A percentile compares a stretch with the other conserved stretches of the same genome.
Conservation (phyloP, 2,797 vertebrate species). For the Amblyraja radiata region DNA sequence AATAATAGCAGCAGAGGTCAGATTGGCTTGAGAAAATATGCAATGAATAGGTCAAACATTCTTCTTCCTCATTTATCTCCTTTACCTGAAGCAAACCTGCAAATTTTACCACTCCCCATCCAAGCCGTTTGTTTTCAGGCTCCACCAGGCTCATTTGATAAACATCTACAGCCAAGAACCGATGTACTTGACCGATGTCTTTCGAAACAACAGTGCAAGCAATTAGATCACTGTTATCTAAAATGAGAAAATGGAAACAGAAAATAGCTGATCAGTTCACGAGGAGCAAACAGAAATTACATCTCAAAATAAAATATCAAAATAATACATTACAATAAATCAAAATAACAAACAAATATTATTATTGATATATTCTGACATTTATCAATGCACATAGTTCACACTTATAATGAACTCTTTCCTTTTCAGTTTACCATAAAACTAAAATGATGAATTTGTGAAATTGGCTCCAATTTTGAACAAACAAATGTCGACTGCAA, state of each 20-base stretch:
- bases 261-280: not conserved
- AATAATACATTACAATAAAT: not conserved
- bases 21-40: not conserved
- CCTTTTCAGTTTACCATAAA: not conserved
- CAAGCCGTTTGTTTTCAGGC: constrained; percentile 84
- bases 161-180: constrained; percentile 90
- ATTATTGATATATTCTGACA: not conserved
- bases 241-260: constrained; percentile 12
- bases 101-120: constrained; percentile 97
- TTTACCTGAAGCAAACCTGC: constrained; percentile 88
- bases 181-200: constrained; percentile 81
- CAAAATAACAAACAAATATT: not conserved
- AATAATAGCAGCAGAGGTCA: not conserved
- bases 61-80: constrained; percentile 12
- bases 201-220: constrained; percentile 93
- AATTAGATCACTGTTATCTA: constrained; percentile 96
- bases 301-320: not conserved
- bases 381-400: not conserved
- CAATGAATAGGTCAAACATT: not conserved
- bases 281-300: not conserved
- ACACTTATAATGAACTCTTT: not conserved
- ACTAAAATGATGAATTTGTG: not conserved
- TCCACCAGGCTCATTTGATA: constrained; percentile 98
- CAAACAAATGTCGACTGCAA: not conserved
- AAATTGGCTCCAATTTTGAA: not conserved